Base-by-base conservation (phyloP, 2,888 invertebrate genomes). In the Lottia scabra region DNA sequence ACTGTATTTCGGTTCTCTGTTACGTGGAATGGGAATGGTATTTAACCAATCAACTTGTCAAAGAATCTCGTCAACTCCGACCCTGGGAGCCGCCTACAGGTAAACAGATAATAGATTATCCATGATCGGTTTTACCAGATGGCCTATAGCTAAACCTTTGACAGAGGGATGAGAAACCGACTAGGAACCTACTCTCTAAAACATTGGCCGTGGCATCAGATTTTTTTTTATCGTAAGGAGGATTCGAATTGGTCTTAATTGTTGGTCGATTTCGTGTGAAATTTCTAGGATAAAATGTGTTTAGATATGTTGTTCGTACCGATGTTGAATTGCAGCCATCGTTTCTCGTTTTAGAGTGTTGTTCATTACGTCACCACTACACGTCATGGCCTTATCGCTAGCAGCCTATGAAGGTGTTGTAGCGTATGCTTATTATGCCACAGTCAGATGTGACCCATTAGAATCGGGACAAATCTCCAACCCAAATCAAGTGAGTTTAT, bases 401-500 rank as follows among this genome's bases (percentile, higher is more conserved):
- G 80, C 84, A 3, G 70, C 75, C 1, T 75, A 81, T 16, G 82
- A 84, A 67, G 85, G 85, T 15, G 65, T 83, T 44, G 80, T 85
- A 15, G 84, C 84, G 0, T 85, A 80, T 70, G 78, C 83, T 13
- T 85, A 81, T 71, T 85, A 82, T 70, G 65, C 77, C 43, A 74
- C 74, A 0, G 68, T 75, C 0, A 67, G 78, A 30, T 85, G 85
- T 75, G 85, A 85, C 63, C 85, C 85, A 0, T 67, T 84, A 45
- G 77, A 73, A n/a, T 80, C 83, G 0, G 77, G 79, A 27, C 76
- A 80, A 63, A 80, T 84, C 1, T 71, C 68, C 8, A 79, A 85
- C 45, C 81, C 83, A 16, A 85, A 85, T 67, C 84, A 85, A 81
- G 85, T 85, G n/a, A n/a, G n/a, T n/a, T n/a, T n/a, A n/a, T n/a